Base-by-base conservation (phyloP, 2,888 invertebrate genomes). In the Oasisia sp. region DNA sequence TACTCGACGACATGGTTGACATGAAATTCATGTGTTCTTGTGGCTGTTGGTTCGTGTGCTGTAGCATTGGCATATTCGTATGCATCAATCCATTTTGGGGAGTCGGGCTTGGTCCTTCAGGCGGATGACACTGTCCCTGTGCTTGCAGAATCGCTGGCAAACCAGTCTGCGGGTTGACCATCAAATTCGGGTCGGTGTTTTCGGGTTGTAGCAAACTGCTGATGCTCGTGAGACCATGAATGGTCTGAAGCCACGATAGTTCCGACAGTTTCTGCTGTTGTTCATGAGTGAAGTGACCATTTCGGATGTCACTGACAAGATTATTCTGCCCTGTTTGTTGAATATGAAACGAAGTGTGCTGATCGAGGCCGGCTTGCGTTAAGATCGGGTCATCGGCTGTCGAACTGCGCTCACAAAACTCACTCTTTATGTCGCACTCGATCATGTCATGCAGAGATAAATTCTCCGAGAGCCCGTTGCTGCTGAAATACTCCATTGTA, bases 161-260 rank as follows among this genome's bases (percentile, higher is more conserved):
- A 90, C 98, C 98, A 45, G 98, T 98, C 95, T 98, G 98, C 7
- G 98, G 98, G 97, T 98, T 98, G 8, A 98, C 98, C 97, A 98
- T 89, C 89, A 93, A 89, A 92, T 94, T 93, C 8, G 93, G 93
- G 90, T 94, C 93, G 32, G 92, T 92, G 91, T 94, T 93, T 50
- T 92, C 93, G n/a, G 92, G 45, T 38, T 92, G 92, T 14, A 38
- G n/a, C n/a, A 32, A 19, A 19, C 89, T n/a, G 27, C 56, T 32
- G 32, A 32, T 92, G 91, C 32, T 92, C 92, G 32, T 90, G 45
- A 74, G 74, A 74, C 74, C 74, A 27, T 74, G 74, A n/a, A 74
- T 74, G 74, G 74, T 74, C 27, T 74, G 74, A 2, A 74, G 7
- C 74, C 74, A 74, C 27, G 74, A 74, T n/a, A 74, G 7, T 19